Evolutionary conservation across 2,888 invertebrate genomes (phyloP).

Genomic region (Unio delphinus): DNA sequence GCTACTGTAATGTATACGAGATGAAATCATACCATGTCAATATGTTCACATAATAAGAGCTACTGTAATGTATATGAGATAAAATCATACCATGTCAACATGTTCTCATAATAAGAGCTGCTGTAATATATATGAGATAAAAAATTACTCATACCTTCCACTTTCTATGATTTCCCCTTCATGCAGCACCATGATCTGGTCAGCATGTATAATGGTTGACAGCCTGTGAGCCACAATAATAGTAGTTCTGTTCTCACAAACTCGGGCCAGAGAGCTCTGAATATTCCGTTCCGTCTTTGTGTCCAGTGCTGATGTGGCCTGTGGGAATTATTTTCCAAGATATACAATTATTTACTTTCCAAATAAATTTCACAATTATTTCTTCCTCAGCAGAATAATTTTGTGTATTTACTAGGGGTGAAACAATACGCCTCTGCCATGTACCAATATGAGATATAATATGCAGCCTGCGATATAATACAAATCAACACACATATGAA

Average conservation of each 20-base stretch:
- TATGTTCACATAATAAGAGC: not conserved
- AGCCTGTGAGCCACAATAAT: constrained; percentile 93
- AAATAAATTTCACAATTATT: too few relatives aligned
- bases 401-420: too few relatives aligned
- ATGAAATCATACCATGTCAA: constrained; percentile 71
- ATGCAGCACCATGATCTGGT: constrained; percentile 92
- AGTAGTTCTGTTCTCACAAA: constrained; percentile 90
- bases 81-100: not conserved
- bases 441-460: too few relatives aligned
- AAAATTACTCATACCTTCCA: constrained; percentile 78
- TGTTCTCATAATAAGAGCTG: not conserved
- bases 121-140: not conserved
- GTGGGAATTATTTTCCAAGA: constrained; percentile 7
- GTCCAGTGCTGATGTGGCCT: constrained; percentile 86
- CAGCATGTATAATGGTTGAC: constrained; percentile 94
- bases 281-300: constrained; percentile 95
- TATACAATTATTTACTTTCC: too few relatives aligned
- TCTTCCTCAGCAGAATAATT: too few relatives aligned
- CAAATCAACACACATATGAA: too few relatives aligned
- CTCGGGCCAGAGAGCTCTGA: constrained; percentile 82
- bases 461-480: too few relatives aligned
- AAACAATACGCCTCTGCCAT: too few relatives aligned
- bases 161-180: constrained; percentile 93
- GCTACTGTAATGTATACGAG: not conserved
- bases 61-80: not conserved